These are phyloP conservation scores for Shinisaurus crocodilurus DNA, from an alignment of 2,113 vertebrate genomes.

Conservation along the genomic window DNA sequence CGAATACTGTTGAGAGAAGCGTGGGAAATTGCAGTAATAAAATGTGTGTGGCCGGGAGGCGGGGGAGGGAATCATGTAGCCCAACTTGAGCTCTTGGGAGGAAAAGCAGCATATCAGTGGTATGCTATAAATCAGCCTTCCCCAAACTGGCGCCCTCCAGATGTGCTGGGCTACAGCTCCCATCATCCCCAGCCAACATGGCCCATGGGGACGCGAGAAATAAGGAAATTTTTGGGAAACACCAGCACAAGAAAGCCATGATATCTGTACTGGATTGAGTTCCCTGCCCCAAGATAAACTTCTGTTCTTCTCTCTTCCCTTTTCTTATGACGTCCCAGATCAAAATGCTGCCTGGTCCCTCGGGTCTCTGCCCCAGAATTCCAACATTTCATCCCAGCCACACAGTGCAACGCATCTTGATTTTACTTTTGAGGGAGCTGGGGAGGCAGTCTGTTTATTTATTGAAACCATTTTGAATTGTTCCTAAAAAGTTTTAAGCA, in stretches of 20 bases:
- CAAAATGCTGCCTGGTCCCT: not conserved
- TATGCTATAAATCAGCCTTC: not conserved
- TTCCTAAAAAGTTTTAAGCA: not conserved
- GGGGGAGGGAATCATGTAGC: not conserved
- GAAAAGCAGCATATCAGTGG: not conserved
- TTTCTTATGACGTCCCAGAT: not conserved
- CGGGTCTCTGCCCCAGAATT: no score
- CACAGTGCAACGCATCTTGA: not conserved
- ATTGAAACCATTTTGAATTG: no score
- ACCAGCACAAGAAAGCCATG: not conserved
- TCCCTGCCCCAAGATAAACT: not conserved
- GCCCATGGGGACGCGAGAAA: not conserved
- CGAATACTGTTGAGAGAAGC: not conserved
- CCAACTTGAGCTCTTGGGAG: not conserved
- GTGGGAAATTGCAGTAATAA: not conserved
- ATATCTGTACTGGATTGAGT: no score
- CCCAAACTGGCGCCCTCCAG: not conserved
- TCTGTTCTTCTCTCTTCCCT: not conserved
- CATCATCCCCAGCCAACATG: not conserved
- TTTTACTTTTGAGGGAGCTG: not conserved
- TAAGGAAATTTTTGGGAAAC: not conserved
- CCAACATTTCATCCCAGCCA: not conserved
- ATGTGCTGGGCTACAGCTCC: not conserved
- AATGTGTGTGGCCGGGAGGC: not conserved
- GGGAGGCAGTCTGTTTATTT: not conserved